These are phyloP conservation scores for Mugil cephalus DNA, from an alignment of 2,113 vertebrate genomes.

Conservation along the genomic window DNA sequence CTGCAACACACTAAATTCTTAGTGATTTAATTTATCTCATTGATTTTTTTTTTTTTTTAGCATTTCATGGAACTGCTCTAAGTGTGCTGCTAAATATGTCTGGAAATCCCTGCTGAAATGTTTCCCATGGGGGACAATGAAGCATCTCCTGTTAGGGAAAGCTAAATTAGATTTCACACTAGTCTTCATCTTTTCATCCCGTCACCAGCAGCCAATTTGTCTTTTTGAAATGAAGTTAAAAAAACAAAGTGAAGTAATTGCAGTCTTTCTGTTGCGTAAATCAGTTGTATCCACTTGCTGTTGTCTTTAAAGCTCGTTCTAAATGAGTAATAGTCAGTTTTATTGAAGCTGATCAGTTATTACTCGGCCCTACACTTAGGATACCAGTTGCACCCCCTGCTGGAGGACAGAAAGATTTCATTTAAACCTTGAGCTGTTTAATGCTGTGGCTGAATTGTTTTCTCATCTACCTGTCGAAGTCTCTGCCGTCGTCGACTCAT, in stretches of 20 bases:
- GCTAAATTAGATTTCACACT: not conserved
- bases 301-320: not conserved
- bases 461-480: not conserved
- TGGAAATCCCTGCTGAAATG: not conserved
- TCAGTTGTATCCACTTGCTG: not conserved
- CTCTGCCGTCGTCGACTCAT: not conserved
- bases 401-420: slow-evolving; percentile 8
- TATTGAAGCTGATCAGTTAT: not conserved
- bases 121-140: not conserved
- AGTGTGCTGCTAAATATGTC: not conserved
- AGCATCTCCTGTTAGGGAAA: not conserved
- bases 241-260: no score
- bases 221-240: no score
- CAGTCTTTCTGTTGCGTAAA: not conserved
- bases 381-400: slow-evolving; percentile 56
- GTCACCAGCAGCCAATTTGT: not conserved
- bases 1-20: no score
- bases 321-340: not conserved
- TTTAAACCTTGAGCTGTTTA: not conserved
- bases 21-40: not conserved
- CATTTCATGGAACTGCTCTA: no score
- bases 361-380: not conserved
- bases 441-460: no score
- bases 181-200: not conserved
- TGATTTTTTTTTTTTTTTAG: not conserved